phyloP scores from a whole-genome alignment of 2,888 invertebrate genomes.

The Microplitis manilae region DNA sequence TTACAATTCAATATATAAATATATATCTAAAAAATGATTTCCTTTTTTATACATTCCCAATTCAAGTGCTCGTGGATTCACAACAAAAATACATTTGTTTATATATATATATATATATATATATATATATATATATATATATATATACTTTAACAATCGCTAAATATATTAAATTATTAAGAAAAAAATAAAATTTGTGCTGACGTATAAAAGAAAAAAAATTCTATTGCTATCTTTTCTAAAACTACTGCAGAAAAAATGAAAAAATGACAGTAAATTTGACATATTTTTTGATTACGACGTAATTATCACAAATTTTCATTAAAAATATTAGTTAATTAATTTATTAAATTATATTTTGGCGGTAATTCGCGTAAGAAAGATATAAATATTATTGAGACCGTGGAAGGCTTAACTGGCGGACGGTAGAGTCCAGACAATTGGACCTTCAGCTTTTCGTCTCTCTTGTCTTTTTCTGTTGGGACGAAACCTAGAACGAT shows the following conservation, averaged over 20 bases:
- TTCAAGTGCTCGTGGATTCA: conserved; percentile 17
- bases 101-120: not conserved
- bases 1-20: conserved; percentile 30
- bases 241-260: not conserved
- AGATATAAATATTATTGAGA: not conserved
- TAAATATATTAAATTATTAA: not conserved
- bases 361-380: not conserved
- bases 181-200: not conserved
- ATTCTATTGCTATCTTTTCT: not conserved
- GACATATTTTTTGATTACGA: not conserved
- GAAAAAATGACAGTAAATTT: conserved; percentile 8
- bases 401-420: conserved; percentile 51
- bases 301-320: conserved; percentile 7
- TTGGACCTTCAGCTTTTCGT: conserved; percentile 61
- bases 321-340: not conserved
- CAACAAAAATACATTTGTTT: not conserved
- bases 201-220: not conserved
- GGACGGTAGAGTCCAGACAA: conserved; percentile 62
- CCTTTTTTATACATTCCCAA: not conserved
- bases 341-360: not conserved
- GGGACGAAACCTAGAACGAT: conserved; percentile 57
- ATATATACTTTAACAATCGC: not conserved
- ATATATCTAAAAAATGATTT: conserved; percentile 40
- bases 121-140: not conserved
- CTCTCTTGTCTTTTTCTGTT: conserved; percentile 62